These are phyloP conservation scores for Agelas oroides DNA, from an alignment of 37 sponge, comb jelly and placozoan genomes.

Conservation along the genomic window DNA sequence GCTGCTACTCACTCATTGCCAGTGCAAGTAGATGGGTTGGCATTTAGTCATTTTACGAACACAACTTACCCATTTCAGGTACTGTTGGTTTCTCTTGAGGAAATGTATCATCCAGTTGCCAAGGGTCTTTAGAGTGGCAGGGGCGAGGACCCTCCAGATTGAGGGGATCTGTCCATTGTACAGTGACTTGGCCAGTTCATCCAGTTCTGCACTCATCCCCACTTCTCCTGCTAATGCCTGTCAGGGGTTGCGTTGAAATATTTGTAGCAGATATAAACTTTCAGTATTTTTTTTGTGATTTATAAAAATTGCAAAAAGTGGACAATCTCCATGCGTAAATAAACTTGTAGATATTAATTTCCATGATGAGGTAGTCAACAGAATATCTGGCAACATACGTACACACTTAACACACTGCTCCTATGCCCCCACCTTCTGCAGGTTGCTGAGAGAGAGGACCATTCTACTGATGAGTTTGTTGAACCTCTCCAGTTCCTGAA, in stretches of 20 bases:
- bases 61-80: constrained; percentile 83
- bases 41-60: neutral
- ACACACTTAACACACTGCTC: too few species aligned
- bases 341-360: too few species aligned
- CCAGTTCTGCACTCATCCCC: constrained; percentile 98
- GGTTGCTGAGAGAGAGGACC: constrained; percentile 83
- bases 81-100: constrained; percentile 90
- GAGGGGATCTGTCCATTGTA: constrained; percentile 97
- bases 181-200: constrained; percentile 93
- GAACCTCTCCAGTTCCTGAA: constrained; percentile 98
- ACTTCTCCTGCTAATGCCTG: constrained; percentile 98
- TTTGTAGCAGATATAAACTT: neutral
- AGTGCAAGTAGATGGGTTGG: too few species aligned
- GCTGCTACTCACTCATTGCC: too few species aligned
- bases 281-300: too few species aligned
- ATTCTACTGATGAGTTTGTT: constrained; percentile 95
- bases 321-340: too few species aligned
- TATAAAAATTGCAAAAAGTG: too few species aligned
- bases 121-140: constrained; percentile 95
- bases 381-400: too few species aligned
- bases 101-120: constrained; percentile 99
- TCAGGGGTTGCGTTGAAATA: too few species aligned
- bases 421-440: constrained; percentile 80
- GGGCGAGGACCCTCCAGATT: constrained; percentile 94
- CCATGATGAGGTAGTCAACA: too few species aligned